phyloP scores from a whole-genome alignment of 2,797 vertebrate genomes.

The Rhinella marina region DNA sequence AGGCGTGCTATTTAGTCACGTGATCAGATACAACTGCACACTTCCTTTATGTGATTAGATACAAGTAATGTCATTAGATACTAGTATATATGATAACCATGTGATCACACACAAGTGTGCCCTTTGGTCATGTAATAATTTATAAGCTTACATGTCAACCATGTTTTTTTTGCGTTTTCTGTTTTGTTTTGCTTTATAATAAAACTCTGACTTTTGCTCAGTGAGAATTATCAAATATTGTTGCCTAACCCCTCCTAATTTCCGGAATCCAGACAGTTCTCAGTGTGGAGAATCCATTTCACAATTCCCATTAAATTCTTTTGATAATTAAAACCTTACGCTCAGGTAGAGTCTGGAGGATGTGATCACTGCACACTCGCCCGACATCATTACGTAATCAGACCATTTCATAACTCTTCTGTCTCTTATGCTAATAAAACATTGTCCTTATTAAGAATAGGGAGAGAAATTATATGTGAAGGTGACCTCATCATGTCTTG shows the following conservation, averaged over 20 bases:
- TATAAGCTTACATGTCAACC: too few relatives aligned
- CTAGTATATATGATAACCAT: background rate
- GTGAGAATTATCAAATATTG: background rate
- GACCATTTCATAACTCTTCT: conserved; percentile 41
- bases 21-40: too few relatives aligned
- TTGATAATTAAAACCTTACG: conserved; percentile 12
- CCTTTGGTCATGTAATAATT: too few relatives aligned
- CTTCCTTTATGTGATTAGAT: background rate
- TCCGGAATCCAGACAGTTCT: background rate
- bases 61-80: background rate
- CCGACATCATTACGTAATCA: conserved; percentile 21
- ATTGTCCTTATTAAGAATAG: background rate
- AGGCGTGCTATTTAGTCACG: too few relatives aligned
- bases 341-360: conserved; percentile 5
- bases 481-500: background rate
- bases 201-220: background rate
- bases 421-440: conserved; percentile 33
- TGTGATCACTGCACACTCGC: background rate
- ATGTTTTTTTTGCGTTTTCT: too few relatives aligned
- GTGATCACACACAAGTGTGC: background rate
- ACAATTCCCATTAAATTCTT: conserved; percentile 11
- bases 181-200: background rate
- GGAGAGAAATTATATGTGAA: background rate
- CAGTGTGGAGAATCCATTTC: background rate
- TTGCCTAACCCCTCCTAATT: background rate